Base-by-base conservation (phyloP, 2,888 invertebrate species). In the Pomacea canaliculata region DNA sequence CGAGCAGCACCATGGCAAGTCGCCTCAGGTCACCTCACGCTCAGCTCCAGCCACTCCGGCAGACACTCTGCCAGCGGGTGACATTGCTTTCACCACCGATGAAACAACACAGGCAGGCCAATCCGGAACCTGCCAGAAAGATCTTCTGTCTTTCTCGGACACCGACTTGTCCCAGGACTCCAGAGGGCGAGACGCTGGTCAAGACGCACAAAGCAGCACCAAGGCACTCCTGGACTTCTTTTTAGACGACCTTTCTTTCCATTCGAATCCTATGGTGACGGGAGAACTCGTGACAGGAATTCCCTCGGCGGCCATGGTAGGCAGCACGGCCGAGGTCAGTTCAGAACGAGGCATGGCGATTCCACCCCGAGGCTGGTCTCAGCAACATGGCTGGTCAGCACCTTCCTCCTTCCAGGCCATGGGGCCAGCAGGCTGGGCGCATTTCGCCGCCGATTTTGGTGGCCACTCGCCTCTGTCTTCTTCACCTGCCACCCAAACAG, bases 201-300 rank as follows among this genome's bases (percentile, higher is more conserved):
- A 13, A 23, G 66, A 19, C 68, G n/a, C 68, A 68, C 10, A 27
- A 27, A 46, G 27, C 23, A 13, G 12, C 48, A 7, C 48, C 23
- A 68, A 68, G 37, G 68, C 78, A 7, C 49, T 78, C 16, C 67
- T 80, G 51, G 78, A 74, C 46, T 78, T 80, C 60, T 80, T 80
- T 51, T 23, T 76, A 16, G 73, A 80, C 62, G 74, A 78, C 56
- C 27, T 16, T n/a, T 59, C 66, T 23, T 78, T 80, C 56, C 56
- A 71, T 19, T 37, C 62, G 7, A 72, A 80, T 51, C 79, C 78
- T 8, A 73, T 78, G 78, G 79, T 80, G 12, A 76, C 79, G n/a
- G 78, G 78, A 10, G n/a, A 74, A 9, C 62, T 74, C 7, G 19
- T 0, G 7, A 49, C 13, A 66, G 27, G 56, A 65, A 37, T 37